A percentile compares a stretch with the other conserved stretches of the same genome.
phyloP scores from a whole-genome alignment of 2,113 vertebrate genomes.

The Pygoscelis adeliae region DNA sequence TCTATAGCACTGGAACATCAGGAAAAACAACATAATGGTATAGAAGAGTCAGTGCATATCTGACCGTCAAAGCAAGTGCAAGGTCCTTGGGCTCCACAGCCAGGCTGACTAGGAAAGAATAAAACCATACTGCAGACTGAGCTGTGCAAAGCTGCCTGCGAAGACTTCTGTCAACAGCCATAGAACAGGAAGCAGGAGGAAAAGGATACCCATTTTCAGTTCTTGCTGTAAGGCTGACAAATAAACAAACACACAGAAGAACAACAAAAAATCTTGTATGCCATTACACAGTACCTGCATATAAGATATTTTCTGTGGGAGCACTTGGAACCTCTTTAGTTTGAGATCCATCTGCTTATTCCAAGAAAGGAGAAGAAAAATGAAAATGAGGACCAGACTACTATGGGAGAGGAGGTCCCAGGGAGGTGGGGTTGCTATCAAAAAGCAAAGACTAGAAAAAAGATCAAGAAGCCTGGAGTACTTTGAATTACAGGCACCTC shows the following conservation, averaged over 20 bases:
- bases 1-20: not conserved
- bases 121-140: not conserved
- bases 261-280: not conserved
- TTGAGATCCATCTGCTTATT: not conserved
- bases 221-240: not conserved
- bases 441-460: not conserved
- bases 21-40: not conserved
- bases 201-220: not conserved
- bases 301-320: not conserved
- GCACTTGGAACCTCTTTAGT: not conserved
- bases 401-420: not conserved
- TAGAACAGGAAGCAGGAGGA: not conserved
- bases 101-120: not conserved
- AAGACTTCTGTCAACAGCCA: not conserved
- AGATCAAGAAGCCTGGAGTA: not conserved
- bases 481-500: not conserved
- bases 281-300: not conserved
- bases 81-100: not conserved
- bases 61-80: not conserved
- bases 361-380: not conserved
- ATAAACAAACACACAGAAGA: not conserved
- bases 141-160: not conserved
- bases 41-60: not conserved
- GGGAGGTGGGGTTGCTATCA: not conserved
- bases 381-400: not conserved